phyloP scores from a whole-genome alignment of 2,888 invertebrate species.

The Erebia epiphron region DNA sequence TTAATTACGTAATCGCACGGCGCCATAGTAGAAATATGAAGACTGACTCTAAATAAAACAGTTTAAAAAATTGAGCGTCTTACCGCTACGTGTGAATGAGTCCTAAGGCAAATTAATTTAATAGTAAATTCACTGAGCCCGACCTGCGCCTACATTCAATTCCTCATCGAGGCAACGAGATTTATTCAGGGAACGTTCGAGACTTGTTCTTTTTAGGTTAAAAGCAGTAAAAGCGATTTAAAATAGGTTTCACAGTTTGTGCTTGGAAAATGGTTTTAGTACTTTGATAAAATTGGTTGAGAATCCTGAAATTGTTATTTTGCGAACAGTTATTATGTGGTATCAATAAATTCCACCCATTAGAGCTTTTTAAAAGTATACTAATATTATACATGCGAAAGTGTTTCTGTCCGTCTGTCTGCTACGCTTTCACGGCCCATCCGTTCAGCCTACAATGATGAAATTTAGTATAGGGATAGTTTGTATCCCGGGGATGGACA shows the following conservation, averaged over 20 bases:
- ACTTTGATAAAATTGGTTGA: background rate
- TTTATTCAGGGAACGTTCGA: conserved; percentile 34
- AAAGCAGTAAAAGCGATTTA: conserved; percentile 11
- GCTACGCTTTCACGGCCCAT: no score
- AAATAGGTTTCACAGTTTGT: conserved; percentile 14
- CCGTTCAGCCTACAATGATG: no score
- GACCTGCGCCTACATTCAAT: conserved; percentile 37
- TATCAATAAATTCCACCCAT: no score
- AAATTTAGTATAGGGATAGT: no score
- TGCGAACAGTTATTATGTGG: background rate
- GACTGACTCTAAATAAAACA: background rate
- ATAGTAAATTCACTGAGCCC: conserved; percentile 34
- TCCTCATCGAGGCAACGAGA: conserved; percentile 29
- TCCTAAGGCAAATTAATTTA: conserved; percentile 40
- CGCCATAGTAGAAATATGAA: no score
- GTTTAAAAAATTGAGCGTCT: background rate
- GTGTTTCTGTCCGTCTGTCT: no score
- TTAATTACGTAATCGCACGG: no score
- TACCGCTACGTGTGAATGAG: conserved; percentile 8
- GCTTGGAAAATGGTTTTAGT: conserved; percentile 7
- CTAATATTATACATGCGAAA: no score
- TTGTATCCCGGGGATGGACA: no score
- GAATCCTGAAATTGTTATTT: background rate
- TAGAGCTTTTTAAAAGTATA: no score
- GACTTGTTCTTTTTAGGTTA: conserved; percentile 24